These are phyloP conservation scores for Capreolus pygargus DNA, from an alignment of 2,113 vertebrate genomes.

Conservation along the genomic window DNA sequence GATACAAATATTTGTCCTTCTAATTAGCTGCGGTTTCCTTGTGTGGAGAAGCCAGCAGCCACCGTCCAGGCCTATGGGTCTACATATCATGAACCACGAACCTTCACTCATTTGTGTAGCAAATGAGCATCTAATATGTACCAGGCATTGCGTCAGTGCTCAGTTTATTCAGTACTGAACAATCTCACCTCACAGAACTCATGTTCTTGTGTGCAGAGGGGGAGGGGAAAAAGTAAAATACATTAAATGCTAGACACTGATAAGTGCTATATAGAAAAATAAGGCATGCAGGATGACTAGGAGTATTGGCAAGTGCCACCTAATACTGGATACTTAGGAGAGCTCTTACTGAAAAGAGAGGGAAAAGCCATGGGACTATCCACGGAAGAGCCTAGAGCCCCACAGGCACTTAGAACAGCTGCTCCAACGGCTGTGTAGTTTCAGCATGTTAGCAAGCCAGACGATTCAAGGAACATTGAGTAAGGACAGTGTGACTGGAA, in stretches of 20 bases:
- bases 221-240: background rate
- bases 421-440: background rate
- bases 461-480: background rate
- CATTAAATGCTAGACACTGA: background rate
- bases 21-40: background rate
- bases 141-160: background rate
- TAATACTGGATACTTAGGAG: background rate
- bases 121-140: background rate
- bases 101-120: background rate
- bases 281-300: background rate
- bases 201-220: background rate
- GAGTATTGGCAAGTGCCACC: background rate
- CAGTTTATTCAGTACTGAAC: background rate
- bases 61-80: background rate
- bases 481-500: background rate
- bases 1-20: background rate
- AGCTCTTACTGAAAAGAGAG: background rate
- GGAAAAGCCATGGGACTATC: background rate
- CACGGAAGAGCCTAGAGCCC: background rate
- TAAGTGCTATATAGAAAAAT: background rate
- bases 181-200: background rate
- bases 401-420: background rate
- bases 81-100: background rate
- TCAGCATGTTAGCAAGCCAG: background rate
- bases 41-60: background rate